Percentiles rank a stretch among this genome's conserved stretches.
Evolutionary conservation across 1,140 invertebrate species (phyloP).

Genomic region (Lepidotrigona ventralis): DNA sequence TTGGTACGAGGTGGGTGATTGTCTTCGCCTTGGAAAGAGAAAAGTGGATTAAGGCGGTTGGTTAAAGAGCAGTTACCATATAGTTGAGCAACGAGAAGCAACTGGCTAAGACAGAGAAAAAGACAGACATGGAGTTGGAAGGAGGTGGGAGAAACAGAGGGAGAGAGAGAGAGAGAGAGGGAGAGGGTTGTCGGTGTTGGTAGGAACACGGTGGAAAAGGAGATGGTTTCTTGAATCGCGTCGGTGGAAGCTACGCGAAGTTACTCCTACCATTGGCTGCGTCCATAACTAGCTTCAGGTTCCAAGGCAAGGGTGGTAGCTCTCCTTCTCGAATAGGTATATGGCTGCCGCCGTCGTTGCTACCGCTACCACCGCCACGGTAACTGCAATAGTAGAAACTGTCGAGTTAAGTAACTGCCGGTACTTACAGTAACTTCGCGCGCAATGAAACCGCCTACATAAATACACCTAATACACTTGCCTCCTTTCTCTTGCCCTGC

Average conservation of each 20-base stretch:
- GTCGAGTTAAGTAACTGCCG: constrained; percentile 77
- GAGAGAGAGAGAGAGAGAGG: neutral
- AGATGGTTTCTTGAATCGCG: constrained; percentile 58
- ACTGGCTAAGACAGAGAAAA: constrained; percentile 48
- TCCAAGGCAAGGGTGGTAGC: constrained; percentile 49
- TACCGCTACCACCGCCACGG: constrained; percentile 38
- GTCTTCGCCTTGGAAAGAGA: constrained; percentile 66
- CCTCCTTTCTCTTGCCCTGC: constrained; percentile 47
- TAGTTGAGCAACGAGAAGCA: constrained; percentile 65
- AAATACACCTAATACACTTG: constrained; percentile 75
- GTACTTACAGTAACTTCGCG: constrained; percentile 76
- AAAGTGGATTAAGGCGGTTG: constrained; percentile 75
- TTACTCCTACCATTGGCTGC: constrained; percentile 41
- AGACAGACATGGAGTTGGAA: neutral
- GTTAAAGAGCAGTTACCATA: constrained; percentile 76
- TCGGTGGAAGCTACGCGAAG: constrained; percentile 41
- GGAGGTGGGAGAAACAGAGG: neutral
- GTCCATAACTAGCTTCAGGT: constrained; percentile 68
- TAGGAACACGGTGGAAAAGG: constrained; percentile 46
- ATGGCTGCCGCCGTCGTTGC: constrained; percentile 48
- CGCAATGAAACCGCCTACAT: constrained; percentile 76
- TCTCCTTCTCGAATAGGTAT: constrained; percentile 54
- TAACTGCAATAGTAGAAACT: constrained; percentile 72
- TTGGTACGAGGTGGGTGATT: constrained; percentile 57
- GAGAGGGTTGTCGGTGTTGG: constrained; percentile 2